A percentile compares a stretch with the other conserved stretches of the same genome.
Evolutionary conservation across 2,113 vertebrate genomes (phyloP).

Genomic region (Leucosticte australis): DNA sequence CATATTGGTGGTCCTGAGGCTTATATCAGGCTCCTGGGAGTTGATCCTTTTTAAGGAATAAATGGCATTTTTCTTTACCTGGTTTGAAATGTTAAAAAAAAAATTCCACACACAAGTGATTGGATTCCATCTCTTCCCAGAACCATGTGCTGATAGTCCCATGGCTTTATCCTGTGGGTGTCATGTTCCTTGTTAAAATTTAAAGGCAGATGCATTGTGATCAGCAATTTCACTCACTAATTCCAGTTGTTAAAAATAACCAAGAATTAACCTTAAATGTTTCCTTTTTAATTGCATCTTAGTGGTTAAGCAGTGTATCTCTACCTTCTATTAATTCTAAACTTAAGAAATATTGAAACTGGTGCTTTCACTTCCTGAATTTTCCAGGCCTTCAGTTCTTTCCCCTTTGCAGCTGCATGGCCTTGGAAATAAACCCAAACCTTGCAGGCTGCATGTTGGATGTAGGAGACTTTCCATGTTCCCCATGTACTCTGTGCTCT

Average conservation of each 20-base stretch:
- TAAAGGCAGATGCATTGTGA: not conserved
- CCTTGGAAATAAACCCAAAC: not conserved
- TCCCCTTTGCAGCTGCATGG: not conserved
- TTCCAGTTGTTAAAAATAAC: not conserved
- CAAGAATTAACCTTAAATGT: not conserved
- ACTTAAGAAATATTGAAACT: not conserved
- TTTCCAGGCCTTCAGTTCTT: not conserved
- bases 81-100: not conserved
- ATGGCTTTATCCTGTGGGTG: not conserved
- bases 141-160: accelerated
- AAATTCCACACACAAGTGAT: not conserved
- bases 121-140: not conserved
- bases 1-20: not conserved
- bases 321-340: not conserved
- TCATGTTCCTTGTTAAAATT: not conserved
- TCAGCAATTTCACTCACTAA: not conserved
- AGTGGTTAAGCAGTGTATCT: not conserved
- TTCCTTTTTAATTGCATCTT: not conserved
- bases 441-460: not conserved
- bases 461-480: not conserved
- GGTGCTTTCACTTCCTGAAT: not conserved
- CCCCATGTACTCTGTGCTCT: accelerated
- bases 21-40: not conserved
- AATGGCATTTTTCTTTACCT: not conserved
- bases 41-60: not conserved